A percentile compares a stretch with the other conserved stretches of the same genome.
These are phyloP conservation scores for Caenorhabditis becei DNA, from an alignment of 2,888 invertebrate genomes.

Conservation along the genomic window DNA sequence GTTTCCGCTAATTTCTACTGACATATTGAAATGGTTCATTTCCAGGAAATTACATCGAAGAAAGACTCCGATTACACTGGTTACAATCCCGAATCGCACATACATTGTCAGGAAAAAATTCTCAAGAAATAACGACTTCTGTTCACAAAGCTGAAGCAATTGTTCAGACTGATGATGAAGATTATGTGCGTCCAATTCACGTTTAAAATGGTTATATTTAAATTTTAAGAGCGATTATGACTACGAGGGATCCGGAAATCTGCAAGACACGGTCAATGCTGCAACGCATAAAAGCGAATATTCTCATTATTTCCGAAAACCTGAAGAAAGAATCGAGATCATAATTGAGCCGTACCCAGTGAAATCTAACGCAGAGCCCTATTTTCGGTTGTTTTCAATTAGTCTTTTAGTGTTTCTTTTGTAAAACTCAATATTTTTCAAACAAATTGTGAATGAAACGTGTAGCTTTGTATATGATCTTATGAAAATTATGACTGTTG, in stretches of 20 bases:
- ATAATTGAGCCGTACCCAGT: slow-evolving; percentile 54
- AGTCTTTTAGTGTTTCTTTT: slow-evolving; percentile 7
- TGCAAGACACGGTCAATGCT: background rate
- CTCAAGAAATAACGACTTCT: slow-evolving; percentile 2
- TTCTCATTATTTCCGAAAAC: slow-evolving; percentile 16
- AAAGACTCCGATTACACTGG: slow-evolving; percentile 55
- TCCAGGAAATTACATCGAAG: slow-evolving; percentile 55
- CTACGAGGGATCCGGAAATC: slow-evolving; percentile 45
- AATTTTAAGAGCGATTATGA: slow-evolving; percentile 51
- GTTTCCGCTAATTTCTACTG: background rate
- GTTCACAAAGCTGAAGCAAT: slow-evolving; percentile 3
- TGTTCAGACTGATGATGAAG: slow-evolving; percentile 54
- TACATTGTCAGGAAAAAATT: slow-evolving; percentile 30
- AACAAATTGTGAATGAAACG: slow-evolving; percentile 14
- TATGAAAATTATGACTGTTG: no score
- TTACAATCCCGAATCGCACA: slow-evolving; percentile 43
- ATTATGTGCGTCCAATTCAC: slow-evolving; percentile 52
- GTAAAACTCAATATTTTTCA: background rate
- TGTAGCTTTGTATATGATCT: background rate
- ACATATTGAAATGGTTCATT: background rate
- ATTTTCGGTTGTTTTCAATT: background rate
- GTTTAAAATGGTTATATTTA: no score
- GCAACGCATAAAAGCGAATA: slow-evolving; percentile 19
- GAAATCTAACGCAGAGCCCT: background rate
- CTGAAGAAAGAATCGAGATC: slow-evolving; percentile 40